phyloP scores from a whole-genome alignment of 2,888 invertebrate species.

The Sinelater perroti region DNA sequence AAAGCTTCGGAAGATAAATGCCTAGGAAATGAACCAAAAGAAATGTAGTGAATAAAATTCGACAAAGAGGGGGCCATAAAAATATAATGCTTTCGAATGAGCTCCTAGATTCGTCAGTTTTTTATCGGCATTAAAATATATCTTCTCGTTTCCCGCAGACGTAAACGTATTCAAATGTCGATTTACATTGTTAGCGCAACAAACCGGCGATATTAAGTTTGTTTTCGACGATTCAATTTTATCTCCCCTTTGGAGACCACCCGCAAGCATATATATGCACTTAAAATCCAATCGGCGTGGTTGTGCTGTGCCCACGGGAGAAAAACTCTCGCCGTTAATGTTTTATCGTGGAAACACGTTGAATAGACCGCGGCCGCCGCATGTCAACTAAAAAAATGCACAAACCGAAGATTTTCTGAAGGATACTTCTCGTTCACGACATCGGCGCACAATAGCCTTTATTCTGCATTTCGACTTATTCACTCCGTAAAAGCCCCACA shows the following conservation, averaged over 20 bases:
- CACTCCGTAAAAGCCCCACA: background rate
- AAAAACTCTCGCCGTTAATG: conserved; percentile 17
- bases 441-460: too few species aligned
- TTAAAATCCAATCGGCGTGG: conserved; percentile 39
- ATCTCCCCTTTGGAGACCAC: conserved; percentile 39
- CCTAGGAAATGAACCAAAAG: conserved; percentile 34
- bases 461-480: background rate
- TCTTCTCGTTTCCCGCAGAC: conserved; percentile 34
- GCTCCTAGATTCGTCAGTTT: conserved; percentile 27
- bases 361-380: conserved; percentile 1
- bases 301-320: conserved; percentile 19
- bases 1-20: conserved; percentile 30
- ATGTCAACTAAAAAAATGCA: conserved; percentile 20
- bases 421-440: background rate
- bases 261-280: conserved; percentile 33
- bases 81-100: conserved; percentile 32
- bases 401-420: conserved; percentile 19
- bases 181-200: conserved; percentile 42
- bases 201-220: conserved; percentile 42
- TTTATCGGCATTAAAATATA: conserved; percentile 27
- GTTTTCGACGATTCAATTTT: conserved; percentile 44
- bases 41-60: conserved; percentile 35
- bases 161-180: conserved; percentile 43
- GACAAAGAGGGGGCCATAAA: conserved; percentile 33
- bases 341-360: conserved; percentile 9